Evolutionary conservation across 2,888 invertebrate genomes (phyloP).

Genomic region (Diabrotica balteata): DNA sequence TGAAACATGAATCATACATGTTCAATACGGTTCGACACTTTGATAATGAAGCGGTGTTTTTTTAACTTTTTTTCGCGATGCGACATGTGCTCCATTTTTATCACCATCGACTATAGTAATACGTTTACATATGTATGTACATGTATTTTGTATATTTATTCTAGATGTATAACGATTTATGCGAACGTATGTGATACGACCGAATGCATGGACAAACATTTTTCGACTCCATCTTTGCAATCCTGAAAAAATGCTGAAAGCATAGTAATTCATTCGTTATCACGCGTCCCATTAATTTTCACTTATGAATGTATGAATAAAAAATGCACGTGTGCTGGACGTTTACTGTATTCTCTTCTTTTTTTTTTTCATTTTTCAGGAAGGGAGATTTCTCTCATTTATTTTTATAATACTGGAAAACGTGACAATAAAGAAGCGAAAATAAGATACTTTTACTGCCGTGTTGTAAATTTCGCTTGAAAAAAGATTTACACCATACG

Average conservation of each 20-base stretch:
- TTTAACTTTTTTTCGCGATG: constrained; percentile 41
- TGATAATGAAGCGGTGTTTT: constrained; percentile 58
- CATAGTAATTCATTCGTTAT: constrained; percentile 37
- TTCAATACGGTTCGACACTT: constrained; percentile 61
- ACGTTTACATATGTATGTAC: constrained; percentile 54
- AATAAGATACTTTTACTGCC: constrained; percentile 1
- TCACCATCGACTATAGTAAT: constrained; percentile 53
- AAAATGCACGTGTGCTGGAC: constrained; percentile 21
- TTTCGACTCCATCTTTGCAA: constrained; percentile 39
- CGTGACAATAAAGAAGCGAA: constrained; percentile 2
- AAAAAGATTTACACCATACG: neutral
- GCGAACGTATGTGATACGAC: constrained; percentile 39
- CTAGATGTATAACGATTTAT: constrained; percentile 47
- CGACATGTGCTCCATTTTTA: constrained; percentile 55
- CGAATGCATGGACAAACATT: constrained; percentile 41
- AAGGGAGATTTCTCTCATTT: constrained; percentile 2
- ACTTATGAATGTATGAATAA: constrained; percentile 30
- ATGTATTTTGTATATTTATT: constrained; percentile 49
- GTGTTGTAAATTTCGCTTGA: neutral
- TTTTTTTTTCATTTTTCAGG: constrained; percentile 15
- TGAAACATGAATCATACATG: constrained; percentile 60
- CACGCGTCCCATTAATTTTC: constrained; percentile 35
- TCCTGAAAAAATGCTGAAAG: constrained; percentile 42
- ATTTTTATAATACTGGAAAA: constrained; percentile 7
- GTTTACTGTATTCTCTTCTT: constrained; percentile 6